Evolutionary conservation across 2,113 vertebrate species (phyloP), one percentile per base, ranked within the genome.

Genomic region (Strigops habroptila): DNA sequence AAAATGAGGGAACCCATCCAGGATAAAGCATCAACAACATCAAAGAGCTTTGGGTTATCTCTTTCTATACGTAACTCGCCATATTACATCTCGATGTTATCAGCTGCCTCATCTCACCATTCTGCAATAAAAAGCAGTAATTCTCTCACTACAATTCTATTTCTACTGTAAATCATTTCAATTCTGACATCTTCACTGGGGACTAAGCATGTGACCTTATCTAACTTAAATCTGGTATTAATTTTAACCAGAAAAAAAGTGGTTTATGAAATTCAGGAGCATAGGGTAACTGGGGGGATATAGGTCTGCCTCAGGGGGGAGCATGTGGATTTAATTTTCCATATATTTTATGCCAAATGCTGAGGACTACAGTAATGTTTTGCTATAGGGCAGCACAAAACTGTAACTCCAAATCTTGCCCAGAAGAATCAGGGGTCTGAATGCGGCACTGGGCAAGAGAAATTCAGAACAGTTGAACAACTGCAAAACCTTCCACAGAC

Each of bases 191-290:
- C 96, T 90, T 93, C 95, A 93, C 46, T 88, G n/a, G 52, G 79
- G 57, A 94, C 91, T 92, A 90, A 80, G 63, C 81, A 94, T 71
- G 71, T 92, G 91, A 97, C 94, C 95, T 97, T 97, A 97, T 96
- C 96, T 96, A 91, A 94, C 91, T 97, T 96, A 86, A 97, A 96
- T 73, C 82, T 95, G 96, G 86, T 87, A 96, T 97, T 97, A 86
- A 98, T 97, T 95, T 97, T 95, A 91, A 94, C 75, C 76, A 63
- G 53, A 52, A 75, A 82, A 85, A 97, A 92, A 62, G 57, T 41
- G 44, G 53, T 94, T 97, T 96, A 95, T 98, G 86, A 94, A 98
- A 97, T 97, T 97, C 87, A 95, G 86, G 94, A 95, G 97, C 91
- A 96, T 97, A 93, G 91, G 68, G 89, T 96, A 97, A 97, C 91